A percentile compares a stretch with the other conserved stretches of the same genome.
These are phyloP conservation scores for Quiscalus mexicanus DNA, from an alignment of 2,113 vertebrate species.

Conservation along the genomic window DNA sequence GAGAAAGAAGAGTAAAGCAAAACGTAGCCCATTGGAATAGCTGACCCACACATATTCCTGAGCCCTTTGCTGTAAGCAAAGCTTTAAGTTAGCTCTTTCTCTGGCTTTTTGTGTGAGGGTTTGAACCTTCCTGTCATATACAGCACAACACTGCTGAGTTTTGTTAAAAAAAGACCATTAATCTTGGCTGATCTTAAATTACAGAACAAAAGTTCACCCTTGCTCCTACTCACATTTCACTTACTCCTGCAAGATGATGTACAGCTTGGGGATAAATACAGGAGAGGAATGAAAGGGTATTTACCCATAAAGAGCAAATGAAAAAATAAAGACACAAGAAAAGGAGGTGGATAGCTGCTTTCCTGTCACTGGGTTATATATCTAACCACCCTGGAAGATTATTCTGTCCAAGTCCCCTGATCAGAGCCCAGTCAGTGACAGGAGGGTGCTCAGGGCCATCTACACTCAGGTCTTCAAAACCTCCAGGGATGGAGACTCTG, in stretches of 20 bases:
- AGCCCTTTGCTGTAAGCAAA: not conserved
- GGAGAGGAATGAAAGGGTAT: not conserved
- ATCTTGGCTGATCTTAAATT: not conserved
- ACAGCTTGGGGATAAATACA: not conserved
- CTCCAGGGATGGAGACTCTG: not conserved
- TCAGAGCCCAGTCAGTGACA: not conserved
- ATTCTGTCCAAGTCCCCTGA: rapidly evolving
- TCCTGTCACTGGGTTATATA: not conserved
- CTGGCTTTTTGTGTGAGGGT: not conserved
- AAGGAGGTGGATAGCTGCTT: not conserved
- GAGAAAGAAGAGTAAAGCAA: not conserved
- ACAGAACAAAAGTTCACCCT: not conserved
- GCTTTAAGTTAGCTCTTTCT: not conserved
- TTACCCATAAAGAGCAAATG: not conserved
- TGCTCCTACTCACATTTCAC: not conserved
- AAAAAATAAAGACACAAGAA: not conserved
- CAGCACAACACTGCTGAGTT: not conserved
- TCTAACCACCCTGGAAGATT: not conserved
- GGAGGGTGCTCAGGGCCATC: not conserved
- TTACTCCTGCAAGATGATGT: not conserved
- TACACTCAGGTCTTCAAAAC: not conserved
- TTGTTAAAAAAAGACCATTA: not conserved
- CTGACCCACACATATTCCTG: not conserved
- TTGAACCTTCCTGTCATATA: not conserved
- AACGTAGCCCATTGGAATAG: not conserved